These are phyloP conservation scores for Scaptomyza hsui DNA, from an alignment of 1,140 invertebrate species.

Conservation along the genomic window DNA sequence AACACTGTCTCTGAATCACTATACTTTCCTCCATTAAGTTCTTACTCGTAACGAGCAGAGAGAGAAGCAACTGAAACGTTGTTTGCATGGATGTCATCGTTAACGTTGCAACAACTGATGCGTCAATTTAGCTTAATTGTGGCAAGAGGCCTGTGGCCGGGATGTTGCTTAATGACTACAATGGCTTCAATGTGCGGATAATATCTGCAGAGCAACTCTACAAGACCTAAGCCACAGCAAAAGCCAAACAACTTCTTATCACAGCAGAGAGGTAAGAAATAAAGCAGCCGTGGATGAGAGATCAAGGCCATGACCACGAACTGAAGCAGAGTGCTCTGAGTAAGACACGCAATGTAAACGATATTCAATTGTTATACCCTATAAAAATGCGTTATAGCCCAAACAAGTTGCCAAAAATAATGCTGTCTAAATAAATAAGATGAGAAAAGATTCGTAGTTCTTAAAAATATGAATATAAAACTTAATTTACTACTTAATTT, in stretches of 20 bases:
- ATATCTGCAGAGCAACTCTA: slow-evolving; percentile 15
- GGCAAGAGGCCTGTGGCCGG: slow-evolving; percentile 21
- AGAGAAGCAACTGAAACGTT: background rate
- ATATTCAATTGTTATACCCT: slow-evolving; percentile 22
- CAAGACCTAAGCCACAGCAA: background rate
- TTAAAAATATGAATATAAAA: background rate
- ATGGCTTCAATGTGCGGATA: slow-evolving; percentile 2
- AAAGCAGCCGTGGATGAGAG: background rate
- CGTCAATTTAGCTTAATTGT: slow-evolving; percentile 78
- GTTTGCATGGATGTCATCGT: slow-evolving; percentile 42
- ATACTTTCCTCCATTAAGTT: background rate
- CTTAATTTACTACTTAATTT: no score
- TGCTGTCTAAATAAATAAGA: no score
- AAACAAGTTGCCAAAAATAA: background rate
- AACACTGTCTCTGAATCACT: background rate
- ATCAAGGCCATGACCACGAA: slow-evolving; percentile 19
- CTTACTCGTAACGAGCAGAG: slow-evolving; percentile 6
- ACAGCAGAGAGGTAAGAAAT: background rate
- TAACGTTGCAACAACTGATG: slow-evolving; percentile 30
- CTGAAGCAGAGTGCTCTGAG: background rate
- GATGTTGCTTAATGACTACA: slow-evolving; percentile 21
- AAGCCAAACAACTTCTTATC: slow-evolving; percentile 11
- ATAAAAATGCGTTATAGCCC: background rate
- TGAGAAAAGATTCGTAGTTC: background rate
- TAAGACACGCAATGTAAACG: background rate